phyloP scores from a whole-genome alignment of 2,113 vertebrate genomes.

The Leptosomus discolor region DNA sequence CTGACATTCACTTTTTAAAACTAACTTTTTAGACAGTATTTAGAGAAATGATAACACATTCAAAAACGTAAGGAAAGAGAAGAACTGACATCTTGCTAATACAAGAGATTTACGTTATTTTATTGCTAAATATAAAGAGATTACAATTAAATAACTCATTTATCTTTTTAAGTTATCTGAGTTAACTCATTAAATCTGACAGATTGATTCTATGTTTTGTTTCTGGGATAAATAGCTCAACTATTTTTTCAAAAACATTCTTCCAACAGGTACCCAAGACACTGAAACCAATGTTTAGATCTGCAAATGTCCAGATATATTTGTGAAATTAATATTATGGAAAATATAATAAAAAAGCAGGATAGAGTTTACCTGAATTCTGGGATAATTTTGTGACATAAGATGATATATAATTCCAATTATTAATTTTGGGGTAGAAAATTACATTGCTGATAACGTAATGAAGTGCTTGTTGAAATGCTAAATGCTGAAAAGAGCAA shows the following conservation, averaged over 20 bases:
- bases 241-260: not conserved
- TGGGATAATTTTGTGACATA: not conserved
- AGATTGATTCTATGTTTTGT: not conserved
- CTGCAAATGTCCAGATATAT: not conserved
- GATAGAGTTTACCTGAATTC: not conserved
- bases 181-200: not conserved
- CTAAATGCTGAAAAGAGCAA: not conserved
- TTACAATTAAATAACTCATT: not conserved
- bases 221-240: not conserved
- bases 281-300: not conserved
- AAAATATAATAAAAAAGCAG: not conserved
- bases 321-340: not conserved
- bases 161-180: not conserved
- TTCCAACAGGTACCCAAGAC: not conserved
- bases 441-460: not conserved
- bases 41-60: not conserved
- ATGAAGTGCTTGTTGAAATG: not conserved
- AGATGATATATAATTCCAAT: not conserved
- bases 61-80: not conserved
- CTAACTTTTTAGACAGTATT: not conserved
- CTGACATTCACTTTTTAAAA: not conserved
- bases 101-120: not conserved
- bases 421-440: not conserved
- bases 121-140: not conserved
- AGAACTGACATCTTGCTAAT: not conserved